A percentile compares a stretch with the other conserved stretches of the same genome.
Evolutionary conservation across 1,140 invertebrate genomes (phyloP).

Genomic region (Anagrus nilaparvatae): DNA sequence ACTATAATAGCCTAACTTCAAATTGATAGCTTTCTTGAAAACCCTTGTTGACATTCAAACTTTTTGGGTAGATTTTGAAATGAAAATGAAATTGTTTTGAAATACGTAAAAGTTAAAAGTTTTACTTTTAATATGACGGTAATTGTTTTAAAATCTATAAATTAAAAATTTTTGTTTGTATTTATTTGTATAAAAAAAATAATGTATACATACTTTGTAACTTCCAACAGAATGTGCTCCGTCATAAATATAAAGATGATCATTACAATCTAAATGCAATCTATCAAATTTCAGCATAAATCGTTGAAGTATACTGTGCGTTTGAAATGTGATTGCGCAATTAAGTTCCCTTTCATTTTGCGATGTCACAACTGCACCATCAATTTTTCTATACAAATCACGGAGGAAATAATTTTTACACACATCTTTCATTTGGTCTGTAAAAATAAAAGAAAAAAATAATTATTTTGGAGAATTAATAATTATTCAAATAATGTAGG

Average conservation of each 20-base stretch:
- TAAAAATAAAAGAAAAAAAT: constrained; percentile 36
- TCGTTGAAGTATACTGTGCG: constrained; percentile 81
- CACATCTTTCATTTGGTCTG: constrained; percentile 75
- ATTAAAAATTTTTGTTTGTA: too few species aligned
- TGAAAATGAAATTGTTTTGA: too few species aligned
- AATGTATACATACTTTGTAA: constrained; percentile 59
- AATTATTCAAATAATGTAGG: background rate
- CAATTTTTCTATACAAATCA: constrained; percentile 77
- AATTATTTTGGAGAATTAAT: background rate
- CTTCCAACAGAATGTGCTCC: constrained; percentile 78
- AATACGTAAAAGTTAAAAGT: too few species aligned
- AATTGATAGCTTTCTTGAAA: too few species aligned
- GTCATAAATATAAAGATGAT: constrained; percentile 86
- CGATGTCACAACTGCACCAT: constrained; percentile 79
- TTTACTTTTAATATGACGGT: too few species aligned
- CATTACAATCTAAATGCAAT: constrained; percentile 79
- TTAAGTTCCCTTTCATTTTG: constrained; percentile 81
- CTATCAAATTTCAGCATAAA: constrained; percentile 85
- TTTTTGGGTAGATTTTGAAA: too few species aligned
- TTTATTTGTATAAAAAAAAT: too few species aligned
- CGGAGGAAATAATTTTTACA: constrained; percentile 81
- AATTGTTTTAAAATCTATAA: too few species aligned
- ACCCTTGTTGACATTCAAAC: too few species aligned
- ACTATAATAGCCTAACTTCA: too few species aligned
- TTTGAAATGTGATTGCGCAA: constrained; percentile 86